phyloP scores from a whole-genome alignment of 2,797 vertebrate species.

The Cossypha niveicapilla region DNA sequence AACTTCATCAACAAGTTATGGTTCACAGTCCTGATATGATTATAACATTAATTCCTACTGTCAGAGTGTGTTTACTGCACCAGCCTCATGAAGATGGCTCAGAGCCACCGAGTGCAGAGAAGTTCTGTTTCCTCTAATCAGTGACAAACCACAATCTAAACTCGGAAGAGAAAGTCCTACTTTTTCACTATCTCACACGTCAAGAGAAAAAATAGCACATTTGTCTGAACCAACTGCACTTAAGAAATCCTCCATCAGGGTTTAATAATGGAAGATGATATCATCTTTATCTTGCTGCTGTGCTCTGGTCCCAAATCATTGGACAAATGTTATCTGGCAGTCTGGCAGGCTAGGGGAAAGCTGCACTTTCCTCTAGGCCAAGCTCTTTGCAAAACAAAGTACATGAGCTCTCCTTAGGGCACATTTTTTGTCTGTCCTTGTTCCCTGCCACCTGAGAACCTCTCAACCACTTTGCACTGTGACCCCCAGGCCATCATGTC shows the following conservation, averaged over 20 bases:
- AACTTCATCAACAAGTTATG: conserved; percentile 65
- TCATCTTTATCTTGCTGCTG: conserved; percentile 36
- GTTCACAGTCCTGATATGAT: conserved; percentile 61
- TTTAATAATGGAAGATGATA: conserved; percentile 41
- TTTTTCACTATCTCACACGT: conserved; percentile 39
- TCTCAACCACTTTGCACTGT: not conserved
- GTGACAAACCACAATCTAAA: conserved; percentile 46
- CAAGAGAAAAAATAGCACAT: conserved; percentile 45
- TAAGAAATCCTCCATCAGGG: conserved; percentile 36
- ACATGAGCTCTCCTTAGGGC: not conserved
- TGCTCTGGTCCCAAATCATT: not conserved
- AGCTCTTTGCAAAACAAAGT: not conserved
- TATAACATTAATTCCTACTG: conserved; percentile 68
- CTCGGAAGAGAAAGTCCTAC: conserved; percentile 26
- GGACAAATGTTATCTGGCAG: conserved; percentile 23
- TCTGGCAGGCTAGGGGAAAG: not conserved
- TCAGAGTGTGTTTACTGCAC: conserved; percentile 61
- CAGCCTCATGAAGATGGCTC: conserved; percentile 52
- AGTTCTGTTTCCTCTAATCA: conserved; percentile 55
- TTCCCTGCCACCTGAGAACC: not conserved
- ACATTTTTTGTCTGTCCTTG: not conserved
- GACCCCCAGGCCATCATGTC: not conserved
- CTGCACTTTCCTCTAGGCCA: not conserved
- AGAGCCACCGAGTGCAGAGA: conserved; percentile 21
- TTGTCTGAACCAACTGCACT: not conserved